Base-by-base conservation (phyloP, 1,140 invertebrate species). In the Choristoneura fumiferana region DNA sequence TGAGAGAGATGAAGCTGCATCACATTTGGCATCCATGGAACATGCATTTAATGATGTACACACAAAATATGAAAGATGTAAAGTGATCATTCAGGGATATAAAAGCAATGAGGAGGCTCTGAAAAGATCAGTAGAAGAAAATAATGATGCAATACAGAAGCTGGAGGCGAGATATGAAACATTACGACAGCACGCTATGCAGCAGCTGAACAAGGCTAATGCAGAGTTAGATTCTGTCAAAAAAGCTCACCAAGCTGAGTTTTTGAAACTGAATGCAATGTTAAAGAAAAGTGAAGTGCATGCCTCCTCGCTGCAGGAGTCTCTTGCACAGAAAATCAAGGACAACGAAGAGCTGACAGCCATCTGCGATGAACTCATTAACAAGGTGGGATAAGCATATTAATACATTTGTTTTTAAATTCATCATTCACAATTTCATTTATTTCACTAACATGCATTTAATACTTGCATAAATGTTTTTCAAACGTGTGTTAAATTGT, bases 291-390 rank as follows among this genome's bases (percentile, higher is more conserved):
- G 94, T 72, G 95, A 96, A 75, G 91, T 96, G 45, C 92, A 92
- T 68, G 90, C 92, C 0, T 92, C 90, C 33, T 93, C 93, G 15
- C 81, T 95, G 61, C 93, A 95, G 69, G 93, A 93, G 69, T 92
- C 92, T 45, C 75, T 95, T 45, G 92, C 94, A 54, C 94, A 95
- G 76, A 95, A 95, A 88, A 91, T 92, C n/a, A 92, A 93, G 73
- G 94, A 96, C 84, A 95, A 95, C 82, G 90, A 92, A 61, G 94
- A 95, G 80, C 84, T 95, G 58, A 93, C 94, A 57, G 92, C 93
- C 70, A 95, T 96, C 64, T 95, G 94, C 91, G 94, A 96, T 91
- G 95, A 95, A 78, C 89, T 96, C 1, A 95, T 96, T 73, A 91
- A 92, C 62, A 90, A 90, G 78, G 87, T 90, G 62, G 81, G 84